These are phyloP conservation scores for Leptinotarsa juncta DNA, from an alignment of 2,888 invertebrate species.

Conservation along the genomic window DNA sequence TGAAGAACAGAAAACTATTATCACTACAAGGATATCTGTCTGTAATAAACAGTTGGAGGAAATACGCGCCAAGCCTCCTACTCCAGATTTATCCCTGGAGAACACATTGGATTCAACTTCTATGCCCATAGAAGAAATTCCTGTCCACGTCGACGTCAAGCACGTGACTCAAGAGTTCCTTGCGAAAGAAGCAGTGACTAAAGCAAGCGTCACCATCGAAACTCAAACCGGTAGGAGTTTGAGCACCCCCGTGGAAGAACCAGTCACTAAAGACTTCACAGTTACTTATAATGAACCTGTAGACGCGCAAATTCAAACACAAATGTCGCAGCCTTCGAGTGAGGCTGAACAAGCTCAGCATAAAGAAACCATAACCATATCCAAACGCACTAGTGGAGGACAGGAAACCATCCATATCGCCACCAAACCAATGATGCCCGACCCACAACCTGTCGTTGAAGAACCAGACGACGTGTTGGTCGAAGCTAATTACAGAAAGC, in stretches of 20 bases:
- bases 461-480: constrained; percentile 74
- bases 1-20: constrained; percentile 72
- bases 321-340: constrained; percentile 54
- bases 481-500: constrained; percentile 78
- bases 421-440: constrained; percentile 69
- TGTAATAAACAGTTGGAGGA: constrained; percentile 67
- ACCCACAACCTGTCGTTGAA: constrained; percentile 67
- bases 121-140: constrained; percentile 77
- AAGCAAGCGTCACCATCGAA: constrained; percentile 67
- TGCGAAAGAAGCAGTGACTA: constrained; percentile 45
- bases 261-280: constrained; percentile 67
- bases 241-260: constrained; percentile 61
- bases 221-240: constrained; percentile 78
- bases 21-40: constrained; percentile 71
- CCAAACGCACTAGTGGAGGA: constrained; percentile 72
- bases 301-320: constrained; percentile 72
- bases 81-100: constrained; percentile 68
- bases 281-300: constrained; percentile 69
- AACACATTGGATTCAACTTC: constrained; percentile 76
- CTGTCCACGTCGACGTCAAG: constrained; percentile 53
- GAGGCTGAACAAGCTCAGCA: constrained; percentile 62
- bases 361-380: constrained; percentile 76
- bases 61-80: constrained; percentile 54
- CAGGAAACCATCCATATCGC: constrained; percentile 80
- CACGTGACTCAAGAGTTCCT: constrained; percentile 47